These are phyloP conservation scores for Sorex araneus DNA, from an alignment of 2,113 vertebrate genomes.

Conservation along the genomic window DNA sequence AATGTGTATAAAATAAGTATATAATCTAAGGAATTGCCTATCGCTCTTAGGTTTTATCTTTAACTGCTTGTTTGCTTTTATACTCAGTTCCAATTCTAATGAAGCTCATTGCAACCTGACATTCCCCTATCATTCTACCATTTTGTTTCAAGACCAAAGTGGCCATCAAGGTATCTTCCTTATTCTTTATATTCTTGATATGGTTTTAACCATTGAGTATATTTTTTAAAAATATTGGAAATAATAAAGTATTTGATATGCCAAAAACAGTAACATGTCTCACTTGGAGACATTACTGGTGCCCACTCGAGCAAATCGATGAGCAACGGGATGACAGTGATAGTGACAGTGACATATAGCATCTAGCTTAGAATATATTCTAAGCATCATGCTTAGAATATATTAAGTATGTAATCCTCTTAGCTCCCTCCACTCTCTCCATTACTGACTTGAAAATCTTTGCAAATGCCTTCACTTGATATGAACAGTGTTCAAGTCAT, in stretches of 20 bases:
- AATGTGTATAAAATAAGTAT: background rate
- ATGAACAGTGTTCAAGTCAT: background rate
- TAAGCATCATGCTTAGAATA: background rate
- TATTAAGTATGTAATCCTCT: background rate
- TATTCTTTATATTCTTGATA: background rate
- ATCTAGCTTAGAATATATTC: no score
- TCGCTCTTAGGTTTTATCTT: slow-evolving; percentile 3
- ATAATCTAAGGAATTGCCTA: background rate
- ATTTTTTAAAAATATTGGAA: background rate
- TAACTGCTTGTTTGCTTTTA: background rate
- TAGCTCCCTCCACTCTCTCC: background rate
- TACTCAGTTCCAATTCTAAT: background rate
- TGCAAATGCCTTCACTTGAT: background rate
- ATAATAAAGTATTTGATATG: no score
- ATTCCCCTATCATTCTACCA: background rate
- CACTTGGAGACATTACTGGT: no score
- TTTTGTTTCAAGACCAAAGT: no score
- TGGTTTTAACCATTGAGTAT: background rate
- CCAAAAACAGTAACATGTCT: no score
- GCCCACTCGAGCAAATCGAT: no score
- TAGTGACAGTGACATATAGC: no score
- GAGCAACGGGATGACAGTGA: no score
- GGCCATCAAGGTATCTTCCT: no score
- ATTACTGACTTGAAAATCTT: slow-evolving; percentile 37
- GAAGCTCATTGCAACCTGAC: background rate